Conservation (phyloP, 2,113 vertebrate genomes). For the Muntiacus muntjak region DNA sequence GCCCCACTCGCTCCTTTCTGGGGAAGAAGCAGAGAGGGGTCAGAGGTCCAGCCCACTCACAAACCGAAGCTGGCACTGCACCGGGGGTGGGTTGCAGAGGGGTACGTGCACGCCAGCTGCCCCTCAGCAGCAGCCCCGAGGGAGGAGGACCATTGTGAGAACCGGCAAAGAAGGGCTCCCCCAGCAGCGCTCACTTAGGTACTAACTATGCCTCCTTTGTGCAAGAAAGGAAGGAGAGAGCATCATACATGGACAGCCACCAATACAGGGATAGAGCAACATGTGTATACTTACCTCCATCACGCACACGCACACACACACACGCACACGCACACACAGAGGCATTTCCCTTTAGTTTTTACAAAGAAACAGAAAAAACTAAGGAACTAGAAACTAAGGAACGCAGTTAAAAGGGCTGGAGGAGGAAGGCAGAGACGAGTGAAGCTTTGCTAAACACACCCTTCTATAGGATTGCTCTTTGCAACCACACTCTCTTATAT, state of each 20-base stretch:
- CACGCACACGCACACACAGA: background rate
- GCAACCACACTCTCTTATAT: background rate
- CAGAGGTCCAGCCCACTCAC: conserved; percentile 25
- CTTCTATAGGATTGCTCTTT: background rate
- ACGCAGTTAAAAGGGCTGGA: accelerated
- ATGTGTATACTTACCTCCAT: background rate
- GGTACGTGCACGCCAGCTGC: accelerated
- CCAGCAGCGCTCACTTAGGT: background rate
- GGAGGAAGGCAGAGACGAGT: background rate
- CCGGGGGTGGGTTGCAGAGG: background rate
- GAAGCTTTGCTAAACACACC: background rate
- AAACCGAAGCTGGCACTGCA: background rate
- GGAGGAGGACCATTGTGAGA: background rate
- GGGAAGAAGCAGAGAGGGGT: conserved; percentile 63
- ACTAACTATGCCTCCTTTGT: background rate
- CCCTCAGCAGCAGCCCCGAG: background rate
- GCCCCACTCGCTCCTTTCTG: conserved; percentile 85
- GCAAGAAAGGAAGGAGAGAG: background rate
- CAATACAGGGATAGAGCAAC: background rate
- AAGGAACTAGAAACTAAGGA: background rate
- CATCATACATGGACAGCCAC: background rate
- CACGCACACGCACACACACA: background rate
- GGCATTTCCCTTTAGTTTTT: background rate
- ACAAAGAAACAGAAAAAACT: background rate
- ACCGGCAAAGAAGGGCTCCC: background rate